Base-by-base conservation (phyloP, 2,797 vertebrate species). In the Pogoniulus pusillus region DNA sequence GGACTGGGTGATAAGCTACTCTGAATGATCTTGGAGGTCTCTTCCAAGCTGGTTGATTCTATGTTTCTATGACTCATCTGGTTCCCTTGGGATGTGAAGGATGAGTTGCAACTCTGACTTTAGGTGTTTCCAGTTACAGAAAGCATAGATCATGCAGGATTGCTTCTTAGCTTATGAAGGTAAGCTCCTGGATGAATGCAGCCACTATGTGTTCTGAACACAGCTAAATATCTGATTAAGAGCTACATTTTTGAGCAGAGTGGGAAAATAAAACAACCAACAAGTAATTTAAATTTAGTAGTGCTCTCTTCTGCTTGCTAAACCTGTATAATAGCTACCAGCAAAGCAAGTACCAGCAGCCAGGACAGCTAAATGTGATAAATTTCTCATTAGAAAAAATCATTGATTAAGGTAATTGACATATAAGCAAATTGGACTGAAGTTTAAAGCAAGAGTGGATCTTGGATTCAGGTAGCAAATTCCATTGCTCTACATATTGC, bases 381-480 rank as follows among this genome's bases (percentile, higher is more conserved):
- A 83, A 95, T 75, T 13, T 65, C 10, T 49, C 59, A 87, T 66
- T 92, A 26, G 59, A 87, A 87, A 87, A 66, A 66, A 81, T 24
- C 89, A 82, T 72, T 17, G 0, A 76, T 79, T 87, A 65, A 54
- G 8, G 30, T 83, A 74, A 81, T 65, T 78, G 78, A 78, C 73
- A 75, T 70, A 87, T 55, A 81, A 39, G 34, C 47, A 49, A 13
- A 49, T 23, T 49, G 47, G 47, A 24, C 47, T 81, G 78, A 76
- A 72, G 72, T 70, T 87, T 59, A 81, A 39, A n/a, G 10, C 39
- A 45, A 76, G 89, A 70, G 9, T 26, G 29, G 8, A 66, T 6
- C 14, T 66, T 51, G n/a, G 35, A 27, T 85, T 27, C 12, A 35
- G 34, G 26, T 93, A 26, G 24, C 43, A 75, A 78, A 83, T 72